Conservation (phyloP, 2,113 vertebrate genomes). For the Anguilla japonica region DNA sequence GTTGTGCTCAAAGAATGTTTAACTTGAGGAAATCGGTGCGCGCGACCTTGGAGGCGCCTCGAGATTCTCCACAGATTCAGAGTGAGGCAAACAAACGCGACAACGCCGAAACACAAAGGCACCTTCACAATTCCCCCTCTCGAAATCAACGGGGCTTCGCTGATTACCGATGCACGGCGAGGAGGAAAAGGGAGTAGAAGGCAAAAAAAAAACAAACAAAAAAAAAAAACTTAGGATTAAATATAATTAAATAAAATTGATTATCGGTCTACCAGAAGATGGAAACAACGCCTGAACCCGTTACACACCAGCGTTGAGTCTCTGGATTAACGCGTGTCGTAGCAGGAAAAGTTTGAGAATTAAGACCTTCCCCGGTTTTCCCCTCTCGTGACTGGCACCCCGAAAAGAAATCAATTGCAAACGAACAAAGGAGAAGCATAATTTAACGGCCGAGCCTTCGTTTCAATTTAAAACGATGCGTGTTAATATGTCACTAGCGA, state of each 20-base stretch:
- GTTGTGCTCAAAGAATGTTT: slow-evolving; percentile 64
- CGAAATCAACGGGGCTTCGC: slow-evolving; percentile 16
- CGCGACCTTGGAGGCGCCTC: slow-evolving; percentile 41
- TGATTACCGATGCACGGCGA: slow-evolving; percentile 46
- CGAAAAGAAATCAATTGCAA: slow-evolving; percentile 23
- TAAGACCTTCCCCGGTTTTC: slow-evolving; percentile 30
- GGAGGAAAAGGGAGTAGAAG: slow-evolving; percentile 3
- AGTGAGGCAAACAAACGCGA: not conserved
- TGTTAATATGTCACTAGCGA: slow-evolving; percentile 23
- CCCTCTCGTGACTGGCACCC: slow-evolving; percentile 32
- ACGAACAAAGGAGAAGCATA: not conserved
- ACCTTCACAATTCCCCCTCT: slow-evolving; percentile 11
- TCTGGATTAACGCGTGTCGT: slow-evolving; percentile 25
- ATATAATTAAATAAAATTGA: slow-evolving; percentile 46
- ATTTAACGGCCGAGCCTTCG: not conserved
- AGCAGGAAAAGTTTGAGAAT: slow-evolving; percentile 42
- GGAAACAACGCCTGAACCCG: slow-evolving; percentile 42
- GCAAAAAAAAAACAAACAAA: not conserved
- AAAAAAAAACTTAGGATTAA: slow-evolving; percentile 11
- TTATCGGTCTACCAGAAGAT: slow-evolving; percentile 42
- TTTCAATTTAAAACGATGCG: slow-evolving; percentile 2
- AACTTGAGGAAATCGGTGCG: slow-evolving; percentile 34
- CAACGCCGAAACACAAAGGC: not conserved
- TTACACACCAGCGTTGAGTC: slow-evolving; percentile 23
- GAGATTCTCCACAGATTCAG: not conserved